Base-by-base conservation (phyloP, 2,113 vertebrate genomes). In the Xenus cinereus region DNA sequence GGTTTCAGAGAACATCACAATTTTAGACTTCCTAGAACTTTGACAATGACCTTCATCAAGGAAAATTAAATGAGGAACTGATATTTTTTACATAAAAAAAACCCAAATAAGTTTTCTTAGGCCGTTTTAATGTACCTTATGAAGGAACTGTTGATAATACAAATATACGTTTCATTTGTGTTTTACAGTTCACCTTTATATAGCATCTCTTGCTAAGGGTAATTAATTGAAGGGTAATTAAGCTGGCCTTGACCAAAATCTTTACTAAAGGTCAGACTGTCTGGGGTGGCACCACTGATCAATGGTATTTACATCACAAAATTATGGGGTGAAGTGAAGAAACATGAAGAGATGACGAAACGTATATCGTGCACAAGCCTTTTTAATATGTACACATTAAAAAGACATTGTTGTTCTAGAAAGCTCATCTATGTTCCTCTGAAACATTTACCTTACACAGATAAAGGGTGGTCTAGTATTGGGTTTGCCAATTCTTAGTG, bases 341-440 rank as follows among this genome's bases (percentile, higher is more conserved):
- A 95, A 84, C 19, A 50, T 10, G 6, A 27, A 73, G 35, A 10
- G 8, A 77, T 33, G 45, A 92, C 9, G 23, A 88, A 90, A 74
- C 2, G 0, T 63, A 18, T 73, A 22, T 41, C 1, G 2, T 35
- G 6, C 7, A 35, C 18, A 14, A 35, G 6, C 2, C 8, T 80
- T 72, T 95, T 72, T 43, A 64, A 69, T 72, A 57, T 3, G 16
- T 53, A 35, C 5, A 26, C 4, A 41, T 64, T 85, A 72, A 82
- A 62, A 90, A 83, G 6, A 18, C 1, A 9, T 35, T 51, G 30
- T 28, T 81, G 54, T 27, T 27, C 78, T 72, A 22, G 16, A 81
- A 90, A 90, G 17, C 24, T 62, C 56, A 62, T 33, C 43, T 45
- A 7, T 64, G 8, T 53, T 94, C 18, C 54, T 37, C 51, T 68